Evolutionary conservation across 2,113 vertebrate genomes (phyloP).

Genomic region (Gallinago undulata): DNA sequence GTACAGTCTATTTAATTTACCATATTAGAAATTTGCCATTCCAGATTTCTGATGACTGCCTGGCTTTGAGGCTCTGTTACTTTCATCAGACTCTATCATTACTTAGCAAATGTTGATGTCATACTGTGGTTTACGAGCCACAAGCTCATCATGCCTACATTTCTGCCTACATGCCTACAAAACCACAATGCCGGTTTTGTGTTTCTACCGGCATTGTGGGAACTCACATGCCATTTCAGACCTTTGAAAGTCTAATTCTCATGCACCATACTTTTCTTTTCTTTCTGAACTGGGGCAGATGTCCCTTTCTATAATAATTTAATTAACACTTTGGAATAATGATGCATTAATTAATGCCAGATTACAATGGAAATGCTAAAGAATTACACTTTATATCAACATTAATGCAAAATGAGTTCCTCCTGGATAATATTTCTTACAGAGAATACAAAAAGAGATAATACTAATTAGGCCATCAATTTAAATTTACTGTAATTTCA

Average conservation of each 20-base stretch:
- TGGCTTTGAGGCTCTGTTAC: constrained; percentile 2
- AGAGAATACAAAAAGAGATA: constrained; percentile 81
- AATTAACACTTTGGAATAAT: constrained; percentile 82
- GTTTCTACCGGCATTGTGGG: background rate
- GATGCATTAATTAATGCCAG: constrained; percentile 82
- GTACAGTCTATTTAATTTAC: background rate
- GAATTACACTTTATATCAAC: constrained; percentile 81
- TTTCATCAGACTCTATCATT: constrained; percentile 12
- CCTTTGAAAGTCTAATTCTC: constrained; percentile 66
- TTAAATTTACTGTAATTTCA: constrained; percentile 82
- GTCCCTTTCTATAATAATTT: constrained; percentile 79
- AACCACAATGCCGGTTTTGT: background rate
- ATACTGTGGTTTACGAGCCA: background rate
- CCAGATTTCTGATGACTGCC: constrained; percentile 19
- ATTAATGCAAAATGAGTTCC: constrained; percentile 79
- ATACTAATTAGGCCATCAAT: constrained; percentile 82
- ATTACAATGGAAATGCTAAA: constrained; percentile 78
- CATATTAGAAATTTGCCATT: constrained; percentile 12
- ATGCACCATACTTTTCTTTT: constrained; percentile 39
- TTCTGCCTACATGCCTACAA: background rate
- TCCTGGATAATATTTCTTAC: constrained; percentile 82
- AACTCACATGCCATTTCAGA: constrained; percentile 14
- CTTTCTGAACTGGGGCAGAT: constrained; percentile 71
- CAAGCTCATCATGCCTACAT: background rate
- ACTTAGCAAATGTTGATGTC: background rate